A percentile compares a stretch with the other conserved stretches of the same genome.
Evolutionary conservation across 2,113 vertebrate genomes (phyloP).

Genomic region (Calyptommatus sinebrachiatus): DNA sequence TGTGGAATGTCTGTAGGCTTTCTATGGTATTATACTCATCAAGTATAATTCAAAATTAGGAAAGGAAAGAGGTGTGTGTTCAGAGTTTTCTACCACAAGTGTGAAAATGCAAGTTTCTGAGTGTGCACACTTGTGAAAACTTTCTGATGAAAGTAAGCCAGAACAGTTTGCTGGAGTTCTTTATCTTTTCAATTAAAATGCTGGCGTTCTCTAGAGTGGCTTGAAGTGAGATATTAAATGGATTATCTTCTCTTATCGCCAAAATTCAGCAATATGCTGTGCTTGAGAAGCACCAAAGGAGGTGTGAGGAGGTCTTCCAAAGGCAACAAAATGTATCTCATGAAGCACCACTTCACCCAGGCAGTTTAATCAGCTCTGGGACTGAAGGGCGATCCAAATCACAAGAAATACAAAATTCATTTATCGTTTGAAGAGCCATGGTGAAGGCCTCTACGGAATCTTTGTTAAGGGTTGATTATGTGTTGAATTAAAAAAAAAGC

Average conservation of each 20-base stretch:
- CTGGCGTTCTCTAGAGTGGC: conserved; percentile 5
- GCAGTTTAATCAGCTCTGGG: not conserved
- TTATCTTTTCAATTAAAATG: not conserved
- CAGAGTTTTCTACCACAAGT: not conserved
- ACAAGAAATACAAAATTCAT: not conserved
- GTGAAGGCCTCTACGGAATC: not conserved
- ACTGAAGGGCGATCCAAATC: not conserved
- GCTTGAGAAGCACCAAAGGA: not conserved
- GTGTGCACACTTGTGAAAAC: not conserved
- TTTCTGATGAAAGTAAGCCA: not conserved
- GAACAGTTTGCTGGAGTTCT: not conserved
- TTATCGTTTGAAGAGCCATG: not conserved
- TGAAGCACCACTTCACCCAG: not conserved
- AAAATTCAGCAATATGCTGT: not conserved
- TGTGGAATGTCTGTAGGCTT: no score
- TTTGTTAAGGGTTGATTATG: not conserved
- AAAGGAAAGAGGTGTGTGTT: not conserved
- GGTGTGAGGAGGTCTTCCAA: not conserved
- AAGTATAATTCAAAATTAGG: not conserved
- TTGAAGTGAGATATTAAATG: conserved; percentile 17
- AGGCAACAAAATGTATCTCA: conserved; percentile 1
- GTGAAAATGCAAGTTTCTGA: not conserved
- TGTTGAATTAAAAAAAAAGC: no score
- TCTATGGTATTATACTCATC: no score
- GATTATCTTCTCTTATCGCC: conserved; percentile 4